Percentiles rank a stretch among this genome's conserved stretches.
These are phyloP conservation scores for Eupeodes corollae DNA, from an alignment of 1,140 invertebrate genomes.

Conservation along the genomic window DNA sequence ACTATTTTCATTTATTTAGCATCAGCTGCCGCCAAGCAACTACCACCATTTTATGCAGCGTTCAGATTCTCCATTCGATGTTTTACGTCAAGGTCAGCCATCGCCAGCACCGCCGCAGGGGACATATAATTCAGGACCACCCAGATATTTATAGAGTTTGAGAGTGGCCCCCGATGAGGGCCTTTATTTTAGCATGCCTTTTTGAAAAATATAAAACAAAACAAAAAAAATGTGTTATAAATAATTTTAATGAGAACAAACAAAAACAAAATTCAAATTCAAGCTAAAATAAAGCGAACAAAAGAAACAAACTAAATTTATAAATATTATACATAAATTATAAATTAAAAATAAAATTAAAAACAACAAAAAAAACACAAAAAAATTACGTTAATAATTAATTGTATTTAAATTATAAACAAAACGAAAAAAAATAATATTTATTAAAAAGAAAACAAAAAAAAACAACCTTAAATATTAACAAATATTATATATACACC, in stretches of 20 bases:
- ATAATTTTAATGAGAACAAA: no score
- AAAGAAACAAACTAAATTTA: neutral
- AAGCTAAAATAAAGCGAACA: neutral
- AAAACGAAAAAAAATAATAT: no score
- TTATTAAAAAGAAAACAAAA: no score
- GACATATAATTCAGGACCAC: constrained; percentile 32
- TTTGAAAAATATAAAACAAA: constrained; percentile 18
- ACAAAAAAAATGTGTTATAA: neutral
- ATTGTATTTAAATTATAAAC: no score
- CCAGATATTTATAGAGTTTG: constrained; percentile 37
- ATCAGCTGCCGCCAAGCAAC: constrained; percentile 27
- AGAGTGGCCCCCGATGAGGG: constrained; percentile 29
- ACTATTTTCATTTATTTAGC: constrained; percentile 11
- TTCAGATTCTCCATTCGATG: constrained; percentile 30
- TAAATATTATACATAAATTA: no score
- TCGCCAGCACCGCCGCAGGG: constrained; percentile 29
- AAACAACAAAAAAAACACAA: no score
- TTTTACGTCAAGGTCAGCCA: constrained; percentile 25
- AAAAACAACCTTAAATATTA: no score
- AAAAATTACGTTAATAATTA: no score
- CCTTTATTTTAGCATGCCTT: constrained; percentile 34
- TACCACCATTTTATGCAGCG: constrained; percentile 33
- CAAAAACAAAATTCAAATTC: neutral
- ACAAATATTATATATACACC: no score
- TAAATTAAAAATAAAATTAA: no score